Evolutionary conservation across 2,797 vertebrate genomes (phyloP).

Genomic region (Crocodylus rhombifer): DNA sequence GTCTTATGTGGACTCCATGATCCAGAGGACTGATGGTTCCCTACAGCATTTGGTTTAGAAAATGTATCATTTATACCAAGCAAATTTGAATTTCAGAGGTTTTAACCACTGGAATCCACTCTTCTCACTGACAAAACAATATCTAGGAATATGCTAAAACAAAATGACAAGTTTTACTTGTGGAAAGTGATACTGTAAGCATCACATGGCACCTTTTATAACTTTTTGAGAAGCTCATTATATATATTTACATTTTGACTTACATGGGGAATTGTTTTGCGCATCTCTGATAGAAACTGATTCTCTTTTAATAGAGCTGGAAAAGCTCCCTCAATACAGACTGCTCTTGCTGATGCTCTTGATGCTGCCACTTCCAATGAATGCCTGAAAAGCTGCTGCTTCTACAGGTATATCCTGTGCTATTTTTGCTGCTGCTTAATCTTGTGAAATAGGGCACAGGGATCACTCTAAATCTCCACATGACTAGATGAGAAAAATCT

Average conservation of each 20-base stretch:
- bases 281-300: not conserved
- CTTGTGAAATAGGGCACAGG: conserved; percentile 19
- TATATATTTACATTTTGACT: not conserved
- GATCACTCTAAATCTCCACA: conserved; percentile 37
- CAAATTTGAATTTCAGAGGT: not conserved
- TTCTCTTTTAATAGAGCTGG: not conserved
- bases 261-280: not conserved
- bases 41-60: not conserved
- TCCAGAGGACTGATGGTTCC: too few species aligned
- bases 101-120: not conserved
- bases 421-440: not conserved
- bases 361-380: not conserved
- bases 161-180: not conserved
- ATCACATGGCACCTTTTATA: not conserved
- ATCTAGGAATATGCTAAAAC: not conserved
- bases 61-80: not conserved
- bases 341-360: not conserved
- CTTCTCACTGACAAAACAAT: not conserved
- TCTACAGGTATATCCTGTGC: not conserved
- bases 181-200: not conserved
- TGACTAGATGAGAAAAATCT: conserved; percentile 34
- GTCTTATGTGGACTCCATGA: too few species aligned
- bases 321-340: not conserved
- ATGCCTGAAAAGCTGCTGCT: conserved; percentile 7
- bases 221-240: not conserved